phyloP scores from a whole-genome alignment of 1,140 invertebrate genomes.

The Marisa cornuarietis region DNA sequence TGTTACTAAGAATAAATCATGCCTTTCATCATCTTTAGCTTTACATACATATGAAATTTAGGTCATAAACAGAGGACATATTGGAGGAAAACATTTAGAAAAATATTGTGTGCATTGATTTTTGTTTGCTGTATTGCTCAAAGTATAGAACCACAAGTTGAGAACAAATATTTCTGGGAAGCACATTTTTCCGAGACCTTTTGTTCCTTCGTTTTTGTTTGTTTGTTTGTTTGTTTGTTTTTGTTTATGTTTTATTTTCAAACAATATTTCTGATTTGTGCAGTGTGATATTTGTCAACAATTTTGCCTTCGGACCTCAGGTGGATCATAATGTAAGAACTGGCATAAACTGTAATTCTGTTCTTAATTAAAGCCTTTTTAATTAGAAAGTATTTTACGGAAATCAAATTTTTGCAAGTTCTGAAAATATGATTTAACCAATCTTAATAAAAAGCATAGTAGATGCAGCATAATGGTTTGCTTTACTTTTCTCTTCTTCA shows the following conservation, averaged over 20 bases:
- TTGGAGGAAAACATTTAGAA: no score
- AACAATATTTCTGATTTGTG: constrained; percentile 34
- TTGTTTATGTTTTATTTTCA: constrained; percentile 1
- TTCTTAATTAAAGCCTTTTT: constrained; percentile 4
- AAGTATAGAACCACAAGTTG: no score
- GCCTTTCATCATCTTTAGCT: no score
- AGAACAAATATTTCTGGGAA: no score
- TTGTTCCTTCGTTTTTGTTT: neutral
- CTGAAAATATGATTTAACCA: no score
- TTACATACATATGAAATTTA: no score
- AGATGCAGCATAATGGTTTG: neutral
- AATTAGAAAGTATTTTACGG: neutral
- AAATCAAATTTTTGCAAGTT: neutral
- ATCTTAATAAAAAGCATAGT: no score
- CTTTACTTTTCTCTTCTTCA: constrained; percentile 65
- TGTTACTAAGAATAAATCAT: no score
- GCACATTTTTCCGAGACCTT: neutral
- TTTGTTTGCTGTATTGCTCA: no score
- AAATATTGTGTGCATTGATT: no score
- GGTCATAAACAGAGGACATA: no score
- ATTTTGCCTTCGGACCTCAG: constrained; percentile 96
- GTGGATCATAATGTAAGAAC: constrained; percentile 82
- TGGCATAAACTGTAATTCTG: neutral
- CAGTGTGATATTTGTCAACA: constrained; percentile 95
- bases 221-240: neutral